Percentiles rank a stretch among this genome's conserved stretches.
Conservation (phyloP, 2,113 vertebrate species). For the Daubentonia madagascariensis region DNA sequence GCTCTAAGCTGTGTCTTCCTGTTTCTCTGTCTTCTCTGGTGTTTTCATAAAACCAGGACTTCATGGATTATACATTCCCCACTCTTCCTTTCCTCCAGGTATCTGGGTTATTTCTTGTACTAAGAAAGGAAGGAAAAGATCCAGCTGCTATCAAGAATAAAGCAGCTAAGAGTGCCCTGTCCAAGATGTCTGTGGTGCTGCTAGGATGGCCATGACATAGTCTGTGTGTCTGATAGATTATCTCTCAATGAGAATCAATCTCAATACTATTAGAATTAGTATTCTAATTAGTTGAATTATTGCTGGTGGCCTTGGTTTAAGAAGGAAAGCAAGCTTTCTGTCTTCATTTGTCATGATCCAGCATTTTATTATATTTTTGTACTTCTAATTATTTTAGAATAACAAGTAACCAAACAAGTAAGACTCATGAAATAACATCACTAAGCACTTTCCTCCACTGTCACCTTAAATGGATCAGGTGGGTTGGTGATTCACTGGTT, state of each 20-base stretch:
- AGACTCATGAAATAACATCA: not conserved
- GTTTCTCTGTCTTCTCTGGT: not conserved
- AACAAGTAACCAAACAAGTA: not conserved
- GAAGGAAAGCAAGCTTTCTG: not conserved
- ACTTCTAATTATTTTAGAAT: not conserved
- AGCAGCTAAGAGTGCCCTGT: not conserved
- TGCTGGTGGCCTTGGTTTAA: not conserved
- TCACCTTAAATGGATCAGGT: not conserved
- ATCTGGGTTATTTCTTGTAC: not conserved
- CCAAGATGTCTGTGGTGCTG: not conserved
- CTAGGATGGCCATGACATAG: not conserved
- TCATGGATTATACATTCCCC: not conserved
- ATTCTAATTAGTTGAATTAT: too few species aligned
- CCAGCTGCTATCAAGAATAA: not conserved
- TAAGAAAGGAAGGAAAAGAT: not conserved
- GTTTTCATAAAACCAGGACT: conserved; percentile 1
- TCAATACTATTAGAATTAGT: not conserved
- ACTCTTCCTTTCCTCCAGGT: not conserved
- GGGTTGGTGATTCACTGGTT: not conserved
- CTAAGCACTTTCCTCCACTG: too few species aligned
- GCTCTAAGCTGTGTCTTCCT: not conserved
- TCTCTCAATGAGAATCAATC: not conserved
- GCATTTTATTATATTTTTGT: not conserved
- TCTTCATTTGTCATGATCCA: not conserved
- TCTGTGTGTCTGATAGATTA: not conserved